Evolutionary conservation across 1,140 invertebrate genomes (phyloP), one percentile per base, ranked within the genome.

Genomic region (Caenorhabditis tropicalis): DNA sequence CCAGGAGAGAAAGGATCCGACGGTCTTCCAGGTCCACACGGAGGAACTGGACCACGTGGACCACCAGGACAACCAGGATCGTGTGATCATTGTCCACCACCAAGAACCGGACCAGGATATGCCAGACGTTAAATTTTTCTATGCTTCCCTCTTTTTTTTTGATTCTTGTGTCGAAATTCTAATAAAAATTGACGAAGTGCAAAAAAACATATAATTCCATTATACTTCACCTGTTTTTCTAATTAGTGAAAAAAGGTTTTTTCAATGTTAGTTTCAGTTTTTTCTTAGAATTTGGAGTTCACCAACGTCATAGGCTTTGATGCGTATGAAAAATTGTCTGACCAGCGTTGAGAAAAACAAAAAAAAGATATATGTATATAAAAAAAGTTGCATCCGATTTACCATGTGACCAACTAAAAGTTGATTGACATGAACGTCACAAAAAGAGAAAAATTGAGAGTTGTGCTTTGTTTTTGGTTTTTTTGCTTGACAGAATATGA

Each of bases 21-120:
- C 79, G 90, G 90, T 48, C 65, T 89, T 29, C 89, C 90, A 53
- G 90, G 90, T 31, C 89, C 88, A 27, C 90, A 87, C n/a, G 88
- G 88, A 87, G 79, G 79, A 53, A 85, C 85, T 43, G 86, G 88
- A 43, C 82, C 83, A 21, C 84, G 82, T 33, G 89, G 88, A 82
- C 85, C 86, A 83, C 87, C 89, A 6, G 89, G 89, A n/a, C 81
- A 87, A n/a, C 89, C 89, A 7, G 89, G 89, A 46, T 86, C 84
- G 10, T 90, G 89, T 79, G 89, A 91, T 83, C 89, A 90, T 81
- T 90, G 89, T 74, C 89, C 89, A 46, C 87, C 89, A n/a, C 89
- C 89, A 15, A 80, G 89, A 56, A 91, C 89, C 16, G 90, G 89
- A 36, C 89, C 88, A 27, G 89, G 89, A 39, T 90, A 90, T 82